A percentile compares a stretch with the other conserved stretches of the same genome.
Conservation (phyloP, 2,113 vertebrate genomes). For the Spea multiplicata region DNA sequence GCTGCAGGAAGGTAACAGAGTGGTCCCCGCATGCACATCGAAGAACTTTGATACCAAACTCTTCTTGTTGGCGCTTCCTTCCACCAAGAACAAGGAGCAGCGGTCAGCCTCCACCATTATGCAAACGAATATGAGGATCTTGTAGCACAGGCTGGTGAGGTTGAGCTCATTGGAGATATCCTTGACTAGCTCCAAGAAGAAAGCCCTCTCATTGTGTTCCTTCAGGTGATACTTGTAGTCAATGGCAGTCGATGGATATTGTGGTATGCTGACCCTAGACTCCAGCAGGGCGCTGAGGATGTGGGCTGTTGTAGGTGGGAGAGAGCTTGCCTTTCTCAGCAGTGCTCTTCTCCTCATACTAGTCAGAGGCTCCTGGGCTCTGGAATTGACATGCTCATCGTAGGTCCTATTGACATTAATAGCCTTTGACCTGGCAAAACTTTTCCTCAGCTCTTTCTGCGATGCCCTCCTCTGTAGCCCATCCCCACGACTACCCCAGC, state of each 20-base stretch:
- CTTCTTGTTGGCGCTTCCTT: constrained; percentile 87
- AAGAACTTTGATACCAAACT: constrained; percentile 96
- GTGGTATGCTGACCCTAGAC: constrained; percentile 94
- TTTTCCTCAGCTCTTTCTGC: constrained; percentile 92
- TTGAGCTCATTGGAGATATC: constrained; percentile 98
- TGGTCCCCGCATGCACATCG: constrained; percentile 92
- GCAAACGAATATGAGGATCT: constrained; percentile 95
- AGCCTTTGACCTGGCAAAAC: constrained; percentile 94
- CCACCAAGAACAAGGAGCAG: constrained; percentile 91
- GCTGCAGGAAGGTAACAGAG: constrained; percentile 83
- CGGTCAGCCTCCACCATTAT: constrained; percentile 96
- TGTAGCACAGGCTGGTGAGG: constrained; percentile 91
- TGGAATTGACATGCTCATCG: constrained; percentile 87
- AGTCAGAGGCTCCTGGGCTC: constrained; percentile 89
- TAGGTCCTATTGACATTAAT: constrained; percentile 92
- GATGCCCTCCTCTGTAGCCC: constrained; percentile 82
- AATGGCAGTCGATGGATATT: constrained; percentile 91
- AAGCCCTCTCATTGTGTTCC: constrained; percentile 89
- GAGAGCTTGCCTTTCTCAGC: constrained; percentile 91
- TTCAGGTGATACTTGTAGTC: constrained; percentile 96
- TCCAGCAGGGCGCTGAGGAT: constrained; percentile 94
- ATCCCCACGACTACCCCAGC: constrained; percentile 68
- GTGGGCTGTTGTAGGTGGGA: constrained; percentile 92
- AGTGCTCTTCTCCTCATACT: constrained; percentile 89
- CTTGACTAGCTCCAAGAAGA: constrained; percentile 97